These are phyloP conservation scores for Mesitornis unicolor DNA, from an alignment of 2,113 vertebrate genomes.

Conservation along the genomic window DNA sequence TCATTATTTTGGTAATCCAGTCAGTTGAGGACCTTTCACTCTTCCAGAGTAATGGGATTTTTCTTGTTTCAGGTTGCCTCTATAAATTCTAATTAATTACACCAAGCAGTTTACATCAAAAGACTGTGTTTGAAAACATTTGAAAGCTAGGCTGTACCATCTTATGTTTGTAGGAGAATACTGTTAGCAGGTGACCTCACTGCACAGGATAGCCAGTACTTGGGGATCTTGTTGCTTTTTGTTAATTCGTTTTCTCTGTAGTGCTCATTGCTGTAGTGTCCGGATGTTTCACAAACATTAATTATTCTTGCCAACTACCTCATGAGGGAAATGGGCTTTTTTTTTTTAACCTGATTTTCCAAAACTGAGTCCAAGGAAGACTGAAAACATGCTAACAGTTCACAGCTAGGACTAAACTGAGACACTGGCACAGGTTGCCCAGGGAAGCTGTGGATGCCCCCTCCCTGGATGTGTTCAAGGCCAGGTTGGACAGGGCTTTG, in stretches of 20 bases:
- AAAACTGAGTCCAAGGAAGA: not conserved
- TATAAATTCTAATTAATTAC: not conserved
- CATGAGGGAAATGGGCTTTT: not conserved
- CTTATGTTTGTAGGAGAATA: not conserved
- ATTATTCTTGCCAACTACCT: not conserved
- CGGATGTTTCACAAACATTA: not conserved
- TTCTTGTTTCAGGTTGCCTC: not conserved
- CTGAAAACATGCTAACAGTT: not conserved
- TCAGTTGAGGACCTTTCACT: not conserved
- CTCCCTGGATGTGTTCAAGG: no score
- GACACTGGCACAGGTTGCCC: no score
- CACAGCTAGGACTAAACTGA: not conserved
- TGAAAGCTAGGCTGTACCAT: not conserved
- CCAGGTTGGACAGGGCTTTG: no score
- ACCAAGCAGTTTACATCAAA: not conserved
- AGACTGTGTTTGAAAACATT: not conserved
- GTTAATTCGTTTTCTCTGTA: not conserved
- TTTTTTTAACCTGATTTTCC: not conserved
- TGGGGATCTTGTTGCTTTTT: not conserved
- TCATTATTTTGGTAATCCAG: not conserved
- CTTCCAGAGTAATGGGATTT: not conserved
- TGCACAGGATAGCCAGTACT: not conserved
- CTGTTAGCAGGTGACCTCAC: not conserved
- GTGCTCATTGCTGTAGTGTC: not conserved
- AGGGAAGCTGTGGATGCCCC: no score